These are phyloP conservation scores for Mugil cephalus DNA, from an alignment of 2,113 vertebrate species.

Conservation along the genomic window DNA sequence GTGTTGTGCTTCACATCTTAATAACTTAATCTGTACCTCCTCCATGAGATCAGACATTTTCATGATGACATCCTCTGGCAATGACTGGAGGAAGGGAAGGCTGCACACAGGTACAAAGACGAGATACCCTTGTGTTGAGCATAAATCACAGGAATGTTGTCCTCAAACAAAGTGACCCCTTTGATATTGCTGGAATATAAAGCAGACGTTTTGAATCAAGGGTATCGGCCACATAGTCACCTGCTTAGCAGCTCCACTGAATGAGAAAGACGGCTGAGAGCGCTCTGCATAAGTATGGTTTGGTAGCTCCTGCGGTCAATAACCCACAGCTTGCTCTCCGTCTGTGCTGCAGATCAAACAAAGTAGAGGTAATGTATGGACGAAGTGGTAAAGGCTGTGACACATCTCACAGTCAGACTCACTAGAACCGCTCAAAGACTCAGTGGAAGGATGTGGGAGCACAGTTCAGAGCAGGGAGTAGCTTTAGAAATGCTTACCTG, in stretches of 20 bases:
- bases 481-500: constrained; percentile 3
- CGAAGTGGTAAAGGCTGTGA: constrained; percentile 32
- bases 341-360: constrained; percentile 72
- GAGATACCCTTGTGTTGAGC: not conserved
- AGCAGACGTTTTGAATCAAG: constrained; percentile 26
- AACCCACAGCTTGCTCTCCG: constrained; percentile 82
- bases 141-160: not conserved
- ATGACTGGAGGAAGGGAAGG: constrained; percentile 78
- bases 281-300: constrained; percentile 74
- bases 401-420: constrained; percentile 21
- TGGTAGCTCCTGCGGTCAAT: constrained; percentile 82
- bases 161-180: not conserved
- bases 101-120: constrained; percentile 65
- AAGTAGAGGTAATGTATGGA: constrained; percentile 35
- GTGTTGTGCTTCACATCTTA: not conserved
- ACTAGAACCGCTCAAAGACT: constrained; percentile 9
- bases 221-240: constrained; percentile 53
- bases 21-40: constrained; percentile 74
- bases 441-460: constrained; percentile 17
- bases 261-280: constrained; percentile 69
- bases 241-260: constrained; percentile 80
- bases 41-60: constrained; percentile 80
- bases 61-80: constrained; percentile 81
- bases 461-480: not conserved
- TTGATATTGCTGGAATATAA: constrained; percentile 22